A percentile compares a stretch with the other conserved stretches of the same genome.
These are phyloP conservation scores for Ceratina japonica DNA, from an alignment of 1,140 invertebrate species.

Conservation along the genomic window DNA sequence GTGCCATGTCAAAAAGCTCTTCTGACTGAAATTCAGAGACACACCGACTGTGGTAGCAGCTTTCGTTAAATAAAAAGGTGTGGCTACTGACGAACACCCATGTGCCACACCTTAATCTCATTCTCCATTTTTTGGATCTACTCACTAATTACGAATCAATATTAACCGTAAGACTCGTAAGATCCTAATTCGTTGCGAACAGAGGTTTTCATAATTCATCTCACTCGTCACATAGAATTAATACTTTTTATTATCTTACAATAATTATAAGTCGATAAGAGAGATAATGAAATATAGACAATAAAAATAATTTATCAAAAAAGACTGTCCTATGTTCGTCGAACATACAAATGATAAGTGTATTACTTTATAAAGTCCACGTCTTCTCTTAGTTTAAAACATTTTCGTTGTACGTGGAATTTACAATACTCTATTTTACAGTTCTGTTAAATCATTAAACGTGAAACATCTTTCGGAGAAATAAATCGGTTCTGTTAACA, in stretches of 20 bases:
- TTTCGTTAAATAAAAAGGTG: constrained; percentile 47
- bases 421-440: no score
- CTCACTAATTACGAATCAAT: constrained; percentile 54
- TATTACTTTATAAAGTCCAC: constrained; percentile 33
- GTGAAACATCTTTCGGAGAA: constrained; percentile 15
- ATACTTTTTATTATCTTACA: constrained; percentile 69
- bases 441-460: constrained; percentile 14
- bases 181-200: constrained; percentile 21
- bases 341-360: constrained; percentile 27
- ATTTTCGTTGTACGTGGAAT: constrained; percentile 27
- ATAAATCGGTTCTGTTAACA: constrained; percentile 12
- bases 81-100: constrained; percentile 60
- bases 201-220: constrained; percentile 36
- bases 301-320: constrained; percentile 71
- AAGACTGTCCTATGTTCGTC: constrained; percentile 45
- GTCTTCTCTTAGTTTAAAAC: background rate
- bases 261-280: constrained; percentile 63
- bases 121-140: constrained; percentile 10
- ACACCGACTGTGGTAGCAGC: background rate
- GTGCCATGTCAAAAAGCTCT: constrained; percentile 15
- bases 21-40: constrained; percentile 45
- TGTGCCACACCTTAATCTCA: constrained; percentile 53
- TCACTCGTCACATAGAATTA: constrained; percentile 35
- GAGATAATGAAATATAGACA: constrained; percentile 59
- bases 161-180: constrained; percentile 20